Evolutionary conservation across 53 echinoderm and acorn worm genomes (phyloP), one percentile per base, ranked within the genome.

Genomic region (Holothuria scabra): DNA sequence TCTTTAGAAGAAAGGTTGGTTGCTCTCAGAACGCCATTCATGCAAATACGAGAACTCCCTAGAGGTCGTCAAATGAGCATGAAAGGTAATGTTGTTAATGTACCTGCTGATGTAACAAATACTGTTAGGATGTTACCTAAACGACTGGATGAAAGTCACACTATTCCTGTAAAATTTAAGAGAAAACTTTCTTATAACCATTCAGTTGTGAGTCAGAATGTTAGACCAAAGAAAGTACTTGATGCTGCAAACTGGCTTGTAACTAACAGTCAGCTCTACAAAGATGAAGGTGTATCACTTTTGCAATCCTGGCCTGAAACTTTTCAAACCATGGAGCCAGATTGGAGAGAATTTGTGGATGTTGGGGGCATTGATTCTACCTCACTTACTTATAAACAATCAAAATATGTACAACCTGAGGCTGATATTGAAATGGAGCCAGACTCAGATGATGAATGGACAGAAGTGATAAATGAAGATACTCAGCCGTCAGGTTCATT

Each of bases 201-300:
- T 60, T 37, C 76, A 63, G 87, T 85, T 8, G 35, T 23, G 46
- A 76, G 76, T 60, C 78, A 78, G 56, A 88, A 83, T 79, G 57
- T 89, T 19, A 76, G 85, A 66, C 80, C 89, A 55, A 59, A 56
- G 1, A 89, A 84, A 79, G 76, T 85, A 55, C 29, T 85, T 55
- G 80, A 78, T 23, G 89, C 89, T n/a, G 79, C 89, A 76, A 80
- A 89, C 46, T 85, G 78, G 66, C 81, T 89, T 1, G 26, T 89
- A 31, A 35, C 66, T 5, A 69, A 83, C 28, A 80, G 49, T 52
- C 32, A 69, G 28, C 25, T 87, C 9, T 87, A 87, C 87, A 87
- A 19, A 59, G 67, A 67, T 6, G 60, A 57, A 60, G 81, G 87
- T 59, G 70, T 55, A 19, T 25, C 22, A 80, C 4, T 81, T 31